Evolutionary conservation across 35 echinoderm and acorn worm species (phyloP).

Genomic region (Lytechinus pictus): DNA sequence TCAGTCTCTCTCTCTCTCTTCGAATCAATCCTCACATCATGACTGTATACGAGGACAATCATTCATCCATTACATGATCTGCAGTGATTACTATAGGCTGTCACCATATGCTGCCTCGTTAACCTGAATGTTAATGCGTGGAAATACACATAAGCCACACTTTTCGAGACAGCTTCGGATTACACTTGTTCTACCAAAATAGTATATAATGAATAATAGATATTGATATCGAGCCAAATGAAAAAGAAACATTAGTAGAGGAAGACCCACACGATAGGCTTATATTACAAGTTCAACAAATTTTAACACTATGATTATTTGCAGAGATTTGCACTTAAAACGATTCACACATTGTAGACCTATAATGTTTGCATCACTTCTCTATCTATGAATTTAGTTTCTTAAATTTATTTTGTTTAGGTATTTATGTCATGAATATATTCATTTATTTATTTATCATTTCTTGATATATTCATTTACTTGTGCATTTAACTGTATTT

Average conservation of each 20-base stretch:
- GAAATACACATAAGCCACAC: not conserved
- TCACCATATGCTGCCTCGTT: not conserved
- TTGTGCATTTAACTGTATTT: no score
- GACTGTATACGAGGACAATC: not conserved
- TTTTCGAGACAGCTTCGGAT: not conserved
- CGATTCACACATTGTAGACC: no score
- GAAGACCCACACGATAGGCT: no score
- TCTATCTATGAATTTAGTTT: no score
- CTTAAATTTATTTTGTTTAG: no score
- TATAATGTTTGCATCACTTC: no score
- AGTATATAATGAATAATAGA: not conserved
- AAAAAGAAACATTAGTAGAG: not conserved
- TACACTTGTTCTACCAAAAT: not conserved
- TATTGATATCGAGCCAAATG: not conserved
- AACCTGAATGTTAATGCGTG: not conserved
- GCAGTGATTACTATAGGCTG: not conserved
- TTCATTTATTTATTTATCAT: no score
- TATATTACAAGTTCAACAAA: no score
- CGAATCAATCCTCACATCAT: not conserved
- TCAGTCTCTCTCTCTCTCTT: not conserved
- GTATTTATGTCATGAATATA: no score
- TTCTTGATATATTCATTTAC: no score
- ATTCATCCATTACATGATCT: not conserved
- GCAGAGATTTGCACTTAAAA: no score
- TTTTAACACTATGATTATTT: no score